Evolutionary conservation across 2,113 vertebrate species (phyloP).

Genomic region (Ursus arctos): DNA sequence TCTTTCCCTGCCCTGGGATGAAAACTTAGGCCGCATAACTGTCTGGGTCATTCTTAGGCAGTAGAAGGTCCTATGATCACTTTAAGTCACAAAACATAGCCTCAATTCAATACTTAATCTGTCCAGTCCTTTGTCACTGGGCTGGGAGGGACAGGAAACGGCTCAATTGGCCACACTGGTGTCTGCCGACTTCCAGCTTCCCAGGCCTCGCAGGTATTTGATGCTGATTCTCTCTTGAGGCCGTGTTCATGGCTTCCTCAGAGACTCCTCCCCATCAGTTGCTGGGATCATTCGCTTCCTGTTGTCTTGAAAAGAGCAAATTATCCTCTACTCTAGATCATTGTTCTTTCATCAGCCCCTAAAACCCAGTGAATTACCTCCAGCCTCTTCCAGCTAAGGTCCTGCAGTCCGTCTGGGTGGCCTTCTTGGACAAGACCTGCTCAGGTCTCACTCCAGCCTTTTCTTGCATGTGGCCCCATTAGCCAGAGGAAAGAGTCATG

Average conservation of each 20-base stretch:
- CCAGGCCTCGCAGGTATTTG: background rate
- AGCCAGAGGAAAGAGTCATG: background rate
- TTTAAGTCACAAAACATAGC: slow-evolving; percentile 28
- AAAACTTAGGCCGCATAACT: background rate
- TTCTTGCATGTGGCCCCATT: background rate
- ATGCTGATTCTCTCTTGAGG: background rate
- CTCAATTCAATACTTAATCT: background rate
- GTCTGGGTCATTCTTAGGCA: background rate
- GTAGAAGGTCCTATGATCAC: slow-evolving; percentile 1
- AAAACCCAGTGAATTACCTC: background rate
- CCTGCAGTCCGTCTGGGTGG: background rate
- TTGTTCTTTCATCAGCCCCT: background rate
- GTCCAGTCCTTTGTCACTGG: background rate
- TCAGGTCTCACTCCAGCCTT: background rate
- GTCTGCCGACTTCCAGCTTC: background rate
- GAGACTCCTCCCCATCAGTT: background rate
- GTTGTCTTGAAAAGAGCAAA: slow-evolving; percentile 12
- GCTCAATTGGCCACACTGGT: background rate
- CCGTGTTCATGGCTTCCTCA: background rate
- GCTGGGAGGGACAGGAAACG: background rate
- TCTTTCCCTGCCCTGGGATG: background rate
- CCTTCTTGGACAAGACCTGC: background rate
- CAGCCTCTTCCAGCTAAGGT: background rate
- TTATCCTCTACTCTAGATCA: background rate
- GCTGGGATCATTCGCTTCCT: background rate